A percentile compares a stretch with the other conserved stretches of the same genome.
phyloP scores from a whole-genome alignment of 2,888 invertebrate genomes.

The Quadroppia sp. region DNA sequence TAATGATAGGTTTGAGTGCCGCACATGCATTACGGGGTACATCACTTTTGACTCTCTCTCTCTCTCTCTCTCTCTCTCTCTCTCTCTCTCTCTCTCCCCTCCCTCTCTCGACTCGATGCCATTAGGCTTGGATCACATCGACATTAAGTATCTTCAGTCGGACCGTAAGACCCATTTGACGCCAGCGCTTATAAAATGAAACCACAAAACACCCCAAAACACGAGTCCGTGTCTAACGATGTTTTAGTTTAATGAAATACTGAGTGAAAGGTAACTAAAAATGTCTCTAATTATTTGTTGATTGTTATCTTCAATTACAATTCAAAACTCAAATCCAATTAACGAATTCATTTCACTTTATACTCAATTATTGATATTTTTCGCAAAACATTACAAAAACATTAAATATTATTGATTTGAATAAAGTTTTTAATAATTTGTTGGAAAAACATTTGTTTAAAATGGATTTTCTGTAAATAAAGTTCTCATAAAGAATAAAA shows the following conservation, averaged over 20 bases:
- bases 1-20: constrained; percentile 40
- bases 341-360: too few species aligned
- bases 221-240: constrained; percentile 36
- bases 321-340: neutral
- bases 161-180: constrained; percentile 24
- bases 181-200: constrained; percentile 34
- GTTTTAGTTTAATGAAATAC: constrained; percentile 39
- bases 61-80: neutral
- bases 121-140: constrained; percentile 28
- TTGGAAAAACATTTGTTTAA: too few species aligned
- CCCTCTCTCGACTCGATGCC: neutral
- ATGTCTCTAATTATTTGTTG: constrained; percentile 36
- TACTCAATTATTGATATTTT: too few species aligned
- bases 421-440: neutral
- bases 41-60: constrained; percentile 34
- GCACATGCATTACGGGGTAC: constrained; percentile 36
- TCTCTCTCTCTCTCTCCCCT: constrained; percentile 3
- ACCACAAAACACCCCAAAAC: constrained; percentile 35
- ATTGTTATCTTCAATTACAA: constrained; percentile 35
- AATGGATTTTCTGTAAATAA: too few species aligned
- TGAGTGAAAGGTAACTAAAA: constrained; percentile 38
- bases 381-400: too few species aligned
- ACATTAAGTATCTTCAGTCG: constrained; percentile 16
- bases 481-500: too few species aligned
- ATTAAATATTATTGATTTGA: too few species aligned